These are phyloP conservation scores for Ophion ventricosus DNA, from an alignment of 2,888 invertebrate genomes.

Conservation along the genomic window DNA sequence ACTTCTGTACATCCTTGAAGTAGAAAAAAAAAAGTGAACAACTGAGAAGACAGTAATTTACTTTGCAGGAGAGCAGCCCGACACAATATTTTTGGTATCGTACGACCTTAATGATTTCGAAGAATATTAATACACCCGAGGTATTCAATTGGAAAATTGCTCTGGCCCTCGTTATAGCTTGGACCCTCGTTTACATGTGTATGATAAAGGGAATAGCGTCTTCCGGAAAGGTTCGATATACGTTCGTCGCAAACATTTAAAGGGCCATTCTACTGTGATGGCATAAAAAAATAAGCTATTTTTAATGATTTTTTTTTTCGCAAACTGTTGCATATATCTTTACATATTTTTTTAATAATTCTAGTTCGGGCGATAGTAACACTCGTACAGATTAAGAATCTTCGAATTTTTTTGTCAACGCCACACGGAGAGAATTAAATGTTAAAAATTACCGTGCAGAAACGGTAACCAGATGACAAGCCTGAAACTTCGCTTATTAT, in stretches of 20 bases:
- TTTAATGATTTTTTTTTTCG: no score
- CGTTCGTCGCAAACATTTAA: not conserved
- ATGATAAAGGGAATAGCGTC: conserved; percentile 99
- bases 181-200: conserved; percentile 97
- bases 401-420: no score
- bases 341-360: no score
- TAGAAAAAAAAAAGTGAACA: not conserved
- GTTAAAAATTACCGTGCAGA: no score
- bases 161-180: conserved; percentile 93
- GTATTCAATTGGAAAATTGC: conserved; percentile 97
- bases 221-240: conserved; percentile 92
- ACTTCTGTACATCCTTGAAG: not conserved
- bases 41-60: not conserved
- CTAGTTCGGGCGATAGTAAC: no score
- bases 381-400: no score
- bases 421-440: no score
- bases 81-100: conserved; percentile 98
- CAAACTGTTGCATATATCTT: no score
- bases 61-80: conserved; percentile 90
- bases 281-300: no score
- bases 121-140: conserved; percentile 93
- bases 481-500: no score
- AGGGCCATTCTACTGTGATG: no score
- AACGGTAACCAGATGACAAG: no score
- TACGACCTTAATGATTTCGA: conserved; percentile 94